phyloP scores from a whole-genome alignment of 2,888 invertebrate species.

The Polydrusus pterygomalis region DNA sequence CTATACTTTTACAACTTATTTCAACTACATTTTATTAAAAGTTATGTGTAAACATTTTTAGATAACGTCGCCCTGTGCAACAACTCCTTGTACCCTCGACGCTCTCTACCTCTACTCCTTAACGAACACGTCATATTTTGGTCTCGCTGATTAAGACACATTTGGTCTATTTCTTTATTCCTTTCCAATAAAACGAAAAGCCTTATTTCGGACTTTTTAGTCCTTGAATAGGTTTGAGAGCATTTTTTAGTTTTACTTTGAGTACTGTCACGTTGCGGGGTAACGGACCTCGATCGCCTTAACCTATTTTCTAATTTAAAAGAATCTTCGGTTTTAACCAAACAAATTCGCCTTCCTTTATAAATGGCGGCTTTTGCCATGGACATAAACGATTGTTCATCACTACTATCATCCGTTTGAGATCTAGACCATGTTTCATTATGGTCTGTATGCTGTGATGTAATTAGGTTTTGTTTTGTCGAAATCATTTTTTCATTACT shows the following conservation, averaged over 20 bases:
- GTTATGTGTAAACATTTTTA: neutral
- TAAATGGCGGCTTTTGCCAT: neutral
- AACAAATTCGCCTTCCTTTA: too few species aligned
- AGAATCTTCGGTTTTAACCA: neutral
- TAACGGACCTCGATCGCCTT: neutral
- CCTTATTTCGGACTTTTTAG: conserved; percentile 2
- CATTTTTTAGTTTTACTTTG: neutral
- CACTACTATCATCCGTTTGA: neutral
- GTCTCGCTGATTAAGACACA: neutral
- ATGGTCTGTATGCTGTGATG: neutral
- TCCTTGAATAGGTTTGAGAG: neutral
- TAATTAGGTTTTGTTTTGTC: neutral
- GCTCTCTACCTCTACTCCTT: neutral
- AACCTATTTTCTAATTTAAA: neutral
- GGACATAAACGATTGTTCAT: neutral
- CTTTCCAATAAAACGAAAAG: conserved; percentile 35
- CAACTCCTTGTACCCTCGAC: conserved; percentile 35
- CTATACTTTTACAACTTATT: too few species aligned
- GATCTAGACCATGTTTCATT: neutral
- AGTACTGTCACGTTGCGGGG: neutral
- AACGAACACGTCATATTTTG: neutral
- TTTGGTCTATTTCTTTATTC: conserved; percentile 28
- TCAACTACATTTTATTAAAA: too few species aligned
- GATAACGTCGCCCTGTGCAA: conserved; percentile 26
- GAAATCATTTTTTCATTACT: neutral